These are phyloP conservation scores for Macropodus opercularis DNA, from an alignment of 2,797 vertebrate genomes.

Conservation along the genomic window DNA sequence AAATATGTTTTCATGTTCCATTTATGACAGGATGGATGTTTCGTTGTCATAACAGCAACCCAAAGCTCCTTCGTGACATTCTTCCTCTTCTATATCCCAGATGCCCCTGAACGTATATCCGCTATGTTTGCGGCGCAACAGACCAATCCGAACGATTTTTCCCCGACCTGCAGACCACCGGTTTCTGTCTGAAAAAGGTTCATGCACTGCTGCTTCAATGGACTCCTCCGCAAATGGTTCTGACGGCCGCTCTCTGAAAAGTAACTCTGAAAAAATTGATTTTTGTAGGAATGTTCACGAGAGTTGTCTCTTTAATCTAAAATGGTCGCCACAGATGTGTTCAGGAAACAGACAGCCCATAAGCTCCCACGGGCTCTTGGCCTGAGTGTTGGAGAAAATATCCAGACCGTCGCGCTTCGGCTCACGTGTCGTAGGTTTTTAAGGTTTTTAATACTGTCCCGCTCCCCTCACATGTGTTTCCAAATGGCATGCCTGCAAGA, in stretches of 20 bases:
- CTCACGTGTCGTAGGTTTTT: conserved; percentile 23
- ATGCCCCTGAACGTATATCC: not conserved
- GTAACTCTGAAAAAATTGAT: conserved; percentile 37
- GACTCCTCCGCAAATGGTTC: conserved; percentile 62
- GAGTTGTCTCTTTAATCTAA: conserved; percentile 58
- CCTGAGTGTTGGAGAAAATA: conserved; percentile 33
- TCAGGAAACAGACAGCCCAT: conserved; percentile 38
- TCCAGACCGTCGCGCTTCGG: conserved; percentile 16
- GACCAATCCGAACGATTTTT: conserved; percentile 42
- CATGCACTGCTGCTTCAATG: conserved; percentile 68
- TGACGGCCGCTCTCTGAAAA: conserved; percentile 66
- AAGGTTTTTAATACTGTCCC: too few species aligned
- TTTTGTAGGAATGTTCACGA: conserved; percentile 50
- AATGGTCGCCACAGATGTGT: conserved; percentile 45
- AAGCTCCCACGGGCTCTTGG: conserved; percentile 40
- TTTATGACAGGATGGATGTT: too few species aligned
- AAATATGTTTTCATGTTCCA: too few species aligned
- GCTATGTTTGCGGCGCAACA: conserved; percentile 34
- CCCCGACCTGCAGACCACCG: conserved; percentile 60
- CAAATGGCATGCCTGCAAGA: conserved; percentile 60
- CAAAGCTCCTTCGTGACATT: conserved; percentile 9
- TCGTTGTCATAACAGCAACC: not conserved
- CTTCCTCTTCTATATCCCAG: not conserved
- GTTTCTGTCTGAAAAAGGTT: conserved; percentile 71
- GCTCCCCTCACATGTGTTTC: too few species aligned